Conservation (phyloP, 2,888 invertebrate species). For the Parelbella ahira region DNA sequence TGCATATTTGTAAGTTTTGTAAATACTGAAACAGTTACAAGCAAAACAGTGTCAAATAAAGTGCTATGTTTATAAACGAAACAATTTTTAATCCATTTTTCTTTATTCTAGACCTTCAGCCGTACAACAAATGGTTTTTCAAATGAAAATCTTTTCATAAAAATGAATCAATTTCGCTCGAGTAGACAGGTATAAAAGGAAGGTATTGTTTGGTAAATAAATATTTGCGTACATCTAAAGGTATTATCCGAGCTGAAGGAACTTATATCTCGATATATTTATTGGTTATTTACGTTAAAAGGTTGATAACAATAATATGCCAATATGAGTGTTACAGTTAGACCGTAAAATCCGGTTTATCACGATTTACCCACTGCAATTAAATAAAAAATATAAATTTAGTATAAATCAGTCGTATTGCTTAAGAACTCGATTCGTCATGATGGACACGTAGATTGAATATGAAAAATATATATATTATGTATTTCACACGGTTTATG, state of each 20-base stretch:
- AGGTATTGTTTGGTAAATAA: constrained; percentile 19
- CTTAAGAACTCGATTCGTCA: too few species aligned
- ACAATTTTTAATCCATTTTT: constrained; percentile 9
- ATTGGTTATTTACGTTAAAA: constrained; percentile 20
- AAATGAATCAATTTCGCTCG: constrained; percentile 13
- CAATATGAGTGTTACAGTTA: not conserved
- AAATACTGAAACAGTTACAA: too few species aligned
- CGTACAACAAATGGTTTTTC: constrained; percentile 17
- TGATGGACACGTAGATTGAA: too few species aligned
- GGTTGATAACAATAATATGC: constrained; percentile 20
- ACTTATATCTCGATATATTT: constrained; percentile 19
- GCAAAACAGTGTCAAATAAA: too few species aligned
- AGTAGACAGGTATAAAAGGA: constrained; percentile 17
- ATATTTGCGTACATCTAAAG: constrained; percentile 19
- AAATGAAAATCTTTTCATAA: constrained; percentile 20
- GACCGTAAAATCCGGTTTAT: not conserved
- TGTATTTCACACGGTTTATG: too few species aligned
- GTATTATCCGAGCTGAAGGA: constrained; percentile 14
- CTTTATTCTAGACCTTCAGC: too few species aligned
- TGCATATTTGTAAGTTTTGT: too few species aligned
- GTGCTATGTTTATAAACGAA: too few species aligned
- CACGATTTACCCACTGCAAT: not conserved
- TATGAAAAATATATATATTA: too few species aligned
- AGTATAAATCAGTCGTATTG: too few species aligned
- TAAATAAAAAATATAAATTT: too few species aligned